Conservation (phyloP, 2,113 vertebrate genomes). For the Miniopterus natalensis region DNA sequence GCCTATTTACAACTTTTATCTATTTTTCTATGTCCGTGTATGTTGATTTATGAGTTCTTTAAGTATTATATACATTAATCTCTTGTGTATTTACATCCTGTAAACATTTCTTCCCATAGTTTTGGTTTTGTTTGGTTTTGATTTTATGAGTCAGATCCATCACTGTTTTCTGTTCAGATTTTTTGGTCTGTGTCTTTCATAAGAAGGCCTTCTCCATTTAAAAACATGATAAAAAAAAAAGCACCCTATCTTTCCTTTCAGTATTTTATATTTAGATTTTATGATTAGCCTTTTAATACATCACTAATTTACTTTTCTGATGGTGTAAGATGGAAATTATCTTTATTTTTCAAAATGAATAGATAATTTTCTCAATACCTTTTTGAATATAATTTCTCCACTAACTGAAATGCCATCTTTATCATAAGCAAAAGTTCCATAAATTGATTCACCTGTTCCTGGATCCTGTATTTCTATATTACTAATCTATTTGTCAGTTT, state of each 20-base stretch:
- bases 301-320: neutral
- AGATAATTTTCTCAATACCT: neutral
- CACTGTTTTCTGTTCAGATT: constrained; percentile 22
- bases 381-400: neutral
- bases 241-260: neutral
- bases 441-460: neutral
- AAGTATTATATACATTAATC: neutral
- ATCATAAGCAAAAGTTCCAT: neutral
- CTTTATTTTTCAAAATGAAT: neutral
- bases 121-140: neutral
- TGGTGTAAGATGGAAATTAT: neutral
- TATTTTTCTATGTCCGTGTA: neutral
- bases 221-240: neutral
- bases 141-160: neutral
- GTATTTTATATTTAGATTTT: constrained; percentile 17
- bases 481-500: neutral
- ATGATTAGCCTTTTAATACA: neutral
- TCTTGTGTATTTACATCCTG: constrained; percentile 9
- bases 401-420: neutral
- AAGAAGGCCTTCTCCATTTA: neutral
- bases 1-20: neutral
- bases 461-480: neutral
- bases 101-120: neutral
- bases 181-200: neutral
- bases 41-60: constrained; percentile 20